Base-by-base conservation (phyloP, 2,797 vertebrate species). In the Lophius americanus region DNA sequence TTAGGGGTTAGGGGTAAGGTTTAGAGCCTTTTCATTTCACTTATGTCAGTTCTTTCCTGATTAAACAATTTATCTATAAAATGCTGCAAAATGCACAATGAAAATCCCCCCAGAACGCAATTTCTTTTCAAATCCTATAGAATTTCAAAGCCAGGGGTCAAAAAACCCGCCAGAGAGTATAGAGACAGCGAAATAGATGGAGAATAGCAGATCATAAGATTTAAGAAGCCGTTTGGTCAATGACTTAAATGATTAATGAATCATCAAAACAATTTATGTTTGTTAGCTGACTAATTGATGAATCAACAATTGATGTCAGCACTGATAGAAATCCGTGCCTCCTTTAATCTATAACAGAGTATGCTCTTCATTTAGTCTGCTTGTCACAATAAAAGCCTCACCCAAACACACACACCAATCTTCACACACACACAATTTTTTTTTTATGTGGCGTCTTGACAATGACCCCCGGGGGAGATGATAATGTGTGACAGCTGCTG, bases 401-500 rank as follows among this genome's bases (percentile, higher is more conserved):
- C 23, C 32, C 52, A 41, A 39, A 50, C 60, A 63, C 37, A 9
- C 56, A 42, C 72, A 60, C 48, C 50, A 46, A 48, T 48, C 50
- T 52, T 48, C 39, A 67, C 57, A 55, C 36, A 46, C 42, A 42
- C 55, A 56, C 65, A 62, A 48, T 39, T n/a, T 33, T 0, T 68
- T 82, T 78, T 67, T 68, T 32, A 70, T 78, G 73, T 63, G 62
- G 63, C 13, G 14, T 70, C 70, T 75, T 80, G 76, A 84, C 78
- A 84, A 81, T 6, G 67, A 64, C 73, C 85, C 88, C 85, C 86
- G 55, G 86, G 82, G 92, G 88, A 91, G 88, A 89, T 72, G 88
- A 91, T 92, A 91, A 93, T 94, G 93, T 83, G 85, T 92, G 95
- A 95, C 95, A 95, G 93, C 94, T 94, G 94, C 93, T 84, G 89